Evolutionary conservation across 2,797 vertebrate species (phyloP).

Genomic region (Ceryle rudis): DNA sequence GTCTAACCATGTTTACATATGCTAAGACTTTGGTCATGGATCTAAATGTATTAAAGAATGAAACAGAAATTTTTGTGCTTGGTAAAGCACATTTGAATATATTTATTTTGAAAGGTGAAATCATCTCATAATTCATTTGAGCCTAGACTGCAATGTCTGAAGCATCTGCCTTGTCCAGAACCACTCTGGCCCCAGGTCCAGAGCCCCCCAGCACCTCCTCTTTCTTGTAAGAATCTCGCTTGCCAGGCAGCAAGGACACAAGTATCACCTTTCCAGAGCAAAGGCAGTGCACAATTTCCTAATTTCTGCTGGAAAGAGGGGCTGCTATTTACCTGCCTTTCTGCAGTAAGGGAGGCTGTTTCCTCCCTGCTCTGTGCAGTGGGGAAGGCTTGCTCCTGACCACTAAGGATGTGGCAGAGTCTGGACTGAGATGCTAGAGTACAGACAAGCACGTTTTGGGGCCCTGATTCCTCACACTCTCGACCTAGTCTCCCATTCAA

Average conservation of each 20-base stretch:
- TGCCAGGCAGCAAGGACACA: neutral
- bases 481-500: neutral
- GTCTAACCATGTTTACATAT: neutral
- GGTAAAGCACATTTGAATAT: neutral
- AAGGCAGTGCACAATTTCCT: neutral
- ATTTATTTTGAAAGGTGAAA: neutral
- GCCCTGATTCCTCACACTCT: neutral
- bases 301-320: neutral
- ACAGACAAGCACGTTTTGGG: accelerated
- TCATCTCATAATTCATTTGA: neutral
- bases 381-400: accelerated
- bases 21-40: neutral
- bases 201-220: accelerated
- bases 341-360: neutral
- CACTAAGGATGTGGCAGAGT: neutral
- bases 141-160: neutral
- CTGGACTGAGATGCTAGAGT: neutral
- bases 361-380: accelerated
- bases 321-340: neutral
- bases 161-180: neutral
- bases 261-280: neutral
- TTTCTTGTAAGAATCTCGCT: too few relatives aligned
- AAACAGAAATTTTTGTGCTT: neutral
- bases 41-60: neutral
- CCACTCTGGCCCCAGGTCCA: neutral